Base-by-base conservation (phyloP, 2,888 invertebrate species). In the Punctoribates punctum region DNA sequence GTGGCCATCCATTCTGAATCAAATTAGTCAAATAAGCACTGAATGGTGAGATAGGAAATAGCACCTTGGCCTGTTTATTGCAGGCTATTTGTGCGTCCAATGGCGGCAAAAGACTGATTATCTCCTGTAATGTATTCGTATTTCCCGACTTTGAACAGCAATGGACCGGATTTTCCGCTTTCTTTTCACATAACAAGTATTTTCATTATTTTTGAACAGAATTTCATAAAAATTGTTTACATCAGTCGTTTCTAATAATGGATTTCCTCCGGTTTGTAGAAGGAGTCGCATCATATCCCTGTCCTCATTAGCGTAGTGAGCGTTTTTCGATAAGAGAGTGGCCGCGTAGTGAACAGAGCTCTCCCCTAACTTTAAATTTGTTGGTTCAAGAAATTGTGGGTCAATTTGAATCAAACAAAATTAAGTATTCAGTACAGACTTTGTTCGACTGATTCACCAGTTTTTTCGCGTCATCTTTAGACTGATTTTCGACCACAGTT, bases 321-420 rank as follows among this genome's bases (percentile, higher is more conserved):
- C 91, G 84, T 93, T 91, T 78, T 90, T 89, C 83, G 92, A 92
- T 48, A 89, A 89, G 74, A 97, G 91, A 70, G 93, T 91, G 79
- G 95, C 96, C 3, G 95, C 94, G 83, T 92, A 96, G 85, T 99
- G 99, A 62, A 99, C 87, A 13, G 96, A 92, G 75, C 92, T 94
- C 80, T 96, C 96, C 17, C 97, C 97, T 80, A 95, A 94, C 86
- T 87, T 60, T 3, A 74, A 8, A 9, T 67, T 20, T n/a, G n/a
- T n/a, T n/a, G n/a, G n/a, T n/a, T n/a, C n/a, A n/a, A n/a, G n/a
- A n/a, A n/a, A n/a, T n/a, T n/a, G n/a, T n/a, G n/a, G n/a, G n/a
- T n/a, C n/a, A n/a, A n/a, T n/a, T n/a, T n/a, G n/a, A n/a, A n/a
- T n/a, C n/a, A n/a, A 20, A 73, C 23, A 62, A 65, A 23, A 42